Percentiles rank a stretch among this genome's conserved stretches.
These are phyloP conservation scores for Micrasema longulum DNA, from an alignment of 1,140 invertebrate species.

Conservation along the genomic window DNA sequence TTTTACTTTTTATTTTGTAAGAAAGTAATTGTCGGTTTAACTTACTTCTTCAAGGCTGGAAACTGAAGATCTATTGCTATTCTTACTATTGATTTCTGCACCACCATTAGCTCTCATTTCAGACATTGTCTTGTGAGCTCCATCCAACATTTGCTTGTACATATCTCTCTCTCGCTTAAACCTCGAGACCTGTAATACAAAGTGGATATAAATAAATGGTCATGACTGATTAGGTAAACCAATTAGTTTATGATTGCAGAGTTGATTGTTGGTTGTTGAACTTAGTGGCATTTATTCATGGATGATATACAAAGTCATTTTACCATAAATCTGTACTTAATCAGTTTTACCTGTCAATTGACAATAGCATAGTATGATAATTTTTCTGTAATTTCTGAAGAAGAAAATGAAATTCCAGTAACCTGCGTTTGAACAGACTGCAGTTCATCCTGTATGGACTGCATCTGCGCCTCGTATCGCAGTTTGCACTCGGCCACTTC, in stretches of 20 bases:
- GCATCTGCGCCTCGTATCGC: conserved; percentile 89
- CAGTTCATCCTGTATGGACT: conserved; percentile 87
- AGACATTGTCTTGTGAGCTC: conserved; percentile 83
- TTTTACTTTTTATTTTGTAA: no score
- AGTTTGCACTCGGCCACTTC: conserved; percentile 89
- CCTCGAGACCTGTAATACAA: conserved; percentile 67
- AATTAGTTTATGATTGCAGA: no score
- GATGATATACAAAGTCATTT: no score
- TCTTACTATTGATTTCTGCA: conserved; percentile 60
- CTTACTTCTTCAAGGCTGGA: conserved; percentile 74
- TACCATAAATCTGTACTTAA: no score
- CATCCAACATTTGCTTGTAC: conserved; percentile 91
- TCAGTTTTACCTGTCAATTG: no score
- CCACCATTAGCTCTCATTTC: conserved; percentile 75
- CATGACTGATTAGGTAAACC: no score
- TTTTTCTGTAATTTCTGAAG: no score
- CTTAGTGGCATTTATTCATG: no score
- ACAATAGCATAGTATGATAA: no score
- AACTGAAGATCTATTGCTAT: conserved; percentile 61
- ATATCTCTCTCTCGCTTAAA: conserved; percentile 91
- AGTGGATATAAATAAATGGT: no score
- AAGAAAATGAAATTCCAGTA: no score
- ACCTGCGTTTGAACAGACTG: conserved; percentile 85
- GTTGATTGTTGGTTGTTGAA: no score
- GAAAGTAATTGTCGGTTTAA: background rate